phyloP scores from a whole-genome alignment of 2,797 vertebrate genomes.

The Potorous gilbertii region DNA sequence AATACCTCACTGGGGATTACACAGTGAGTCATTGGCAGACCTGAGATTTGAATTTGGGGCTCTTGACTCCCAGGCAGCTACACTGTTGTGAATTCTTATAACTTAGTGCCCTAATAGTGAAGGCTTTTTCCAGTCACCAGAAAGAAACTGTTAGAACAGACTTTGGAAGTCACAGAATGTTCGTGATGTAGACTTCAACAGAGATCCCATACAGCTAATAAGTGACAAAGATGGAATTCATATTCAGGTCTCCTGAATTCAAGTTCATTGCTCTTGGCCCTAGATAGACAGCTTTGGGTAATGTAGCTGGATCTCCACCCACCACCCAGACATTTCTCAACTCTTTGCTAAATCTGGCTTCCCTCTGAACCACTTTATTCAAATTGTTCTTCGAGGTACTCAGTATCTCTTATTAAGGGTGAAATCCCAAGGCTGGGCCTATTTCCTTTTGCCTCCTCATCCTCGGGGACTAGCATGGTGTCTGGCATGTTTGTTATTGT shows the following conservation, averaged over 20 bases:
- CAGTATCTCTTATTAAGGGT: background rate
- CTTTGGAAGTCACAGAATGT: background rate
- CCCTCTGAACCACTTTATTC: background rate
- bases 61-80: conserved; percentile 31
- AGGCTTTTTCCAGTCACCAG: conserved; percentile 1
- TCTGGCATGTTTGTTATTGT: background rate
- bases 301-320: background rate
- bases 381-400: background rate
- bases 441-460: background rate
- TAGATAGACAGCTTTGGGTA: background rate
- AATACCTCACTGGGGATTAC: background rate
- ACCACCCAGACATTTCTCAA: background rate
- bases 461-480: background rate
- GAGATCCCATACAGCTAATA: background rate
- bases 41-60: fast-evolving
- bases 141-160: background rate
- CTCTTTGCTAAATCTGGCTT: background rate
- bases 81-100: background rate
- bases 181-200: background rate
- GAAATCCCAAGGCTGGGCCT: background rate
- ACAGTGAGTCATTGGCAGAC: background rate
- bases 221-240: background rate
- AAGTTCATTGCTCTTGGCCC: background rate
- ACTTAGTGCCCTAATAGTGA: background rate
- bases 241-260: background rate